Evolutionary conservation across 92 coral and sea anemone species (phyloP), one percentile per base, ranked within the genome.

Genomic region (Metridium senile): DNA sequence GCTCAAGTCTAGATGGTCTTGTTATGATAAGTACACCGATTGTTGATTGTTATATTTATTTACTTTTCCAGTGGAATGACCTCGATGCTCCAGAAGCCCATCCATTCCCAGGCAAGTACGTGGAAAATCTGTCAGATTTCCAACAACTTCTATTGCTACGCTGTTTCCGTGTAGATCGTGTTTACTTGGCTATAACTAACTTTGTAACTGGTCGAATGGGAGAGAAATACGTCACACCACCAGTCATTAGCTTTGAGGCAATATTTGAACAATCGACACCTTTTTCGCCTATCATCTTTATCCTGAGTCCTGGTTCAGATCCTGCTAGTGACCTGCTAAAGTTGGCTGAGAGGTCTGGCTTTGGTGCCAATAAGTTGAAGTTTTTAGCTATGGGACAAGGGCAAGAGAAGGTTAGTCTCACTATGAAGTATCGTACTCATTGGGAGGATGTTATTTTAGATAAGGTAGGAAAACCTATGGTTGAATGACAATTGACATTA

Each of bases 371-470:
- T 85, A 90, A 94, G 82, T 58, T 96, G 62, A 96, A 96, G 68
- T 96, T 96, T 46, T 84, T 96, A 61, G 99, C 99, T 27, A 96
- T 96, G 99, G 99, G 99, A 10, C 99, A 95, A 39, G 99, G 99
- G n/a, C 99, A 95, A 70, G 99, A 95, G 62, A 95, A 95, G 97
- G 99, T 95, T 58, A 30, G 66, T 59, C 2, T 23, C 18, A 23
- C n/a, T 54, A 16, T 27, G 25, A 35, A 19, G 18, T 9, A 11
- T 74, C 29, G 19, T 39, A 4, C 49, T 4, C 6, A 39, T 39
- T 13, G 0, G 52, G 27, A 49, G 17, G 8, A 18, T 76, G 6
- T 39, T 39, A 4, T 39, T 13, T 13, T 13, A 39, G n/a, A n/a
- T n/a, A n/a, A n/a, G n/a, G n/a, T n/a, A n/a, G n/a, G n/a, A n/a